Conservation (phyloP, 2,888 invertebrate genomes). For the Limnephilus rhombicus region DNA sequence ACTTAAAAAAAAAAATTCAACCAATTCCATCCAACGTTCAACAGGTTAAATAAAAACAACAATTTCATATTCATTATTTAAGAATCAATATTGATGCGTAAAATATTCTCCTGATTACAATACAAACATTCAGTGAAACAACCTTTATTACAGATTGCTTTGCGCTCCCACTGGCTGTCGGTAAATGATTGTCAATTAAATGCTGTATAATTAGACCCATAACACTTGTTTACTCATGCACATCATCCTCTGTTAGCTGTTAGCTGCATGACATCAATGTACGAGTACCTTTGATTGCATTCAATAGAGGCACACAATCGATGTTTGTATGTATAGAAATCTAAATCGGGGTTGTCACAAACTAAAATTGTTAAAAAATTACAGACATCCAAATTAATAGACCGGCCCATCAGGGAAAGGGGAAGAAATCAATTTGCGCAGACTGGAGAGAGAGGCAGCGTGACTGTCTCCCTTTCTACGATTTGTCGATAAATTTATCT, state of each 20-base stretch:
- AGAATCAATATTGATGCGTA: neutral
- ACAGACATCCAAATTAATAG: too few species aligned
- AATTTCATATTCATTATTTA: neutral
- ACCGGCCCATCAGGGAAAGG: too few species aligned
- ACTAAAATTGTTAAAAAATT: too few species aligned
- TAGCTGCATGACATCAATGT: neutral
- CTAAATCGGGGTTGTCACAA: neutral
- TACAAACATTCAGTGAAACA: neutral
- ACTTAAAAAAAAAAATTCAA: too few species aligned
- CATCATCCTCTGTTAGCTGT: neutral
- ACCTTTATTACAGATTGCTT: slow-evolving; percentile 43
- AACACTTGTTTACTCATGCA: neutral
- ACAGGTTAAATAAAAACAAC: neutral
- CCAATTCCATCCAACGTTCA: too few species aligned
- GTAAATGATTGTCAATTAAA: slow-evolving; percentile 29
- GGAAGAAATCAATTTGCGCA: too few species aligned
- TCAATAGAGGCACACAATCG: neutral
- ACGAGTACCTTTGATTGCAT: neutral
- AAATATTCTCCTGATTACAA: neutral
- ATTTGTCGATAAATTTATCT: too few species aligned
- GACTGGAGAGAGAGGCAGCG: too few species aligned
- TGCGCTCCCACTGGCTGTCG: slow-evolving; percentile 59
- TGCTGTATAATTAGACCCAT: slow-evolving; percentile 11
- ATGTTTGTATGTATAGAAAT: neutral
- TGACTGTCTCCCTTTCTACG: too few species aligned